Conservation (phyloP, 2,797 vertebrate genomes). For the Premnoplex brunnescens region DNA sequence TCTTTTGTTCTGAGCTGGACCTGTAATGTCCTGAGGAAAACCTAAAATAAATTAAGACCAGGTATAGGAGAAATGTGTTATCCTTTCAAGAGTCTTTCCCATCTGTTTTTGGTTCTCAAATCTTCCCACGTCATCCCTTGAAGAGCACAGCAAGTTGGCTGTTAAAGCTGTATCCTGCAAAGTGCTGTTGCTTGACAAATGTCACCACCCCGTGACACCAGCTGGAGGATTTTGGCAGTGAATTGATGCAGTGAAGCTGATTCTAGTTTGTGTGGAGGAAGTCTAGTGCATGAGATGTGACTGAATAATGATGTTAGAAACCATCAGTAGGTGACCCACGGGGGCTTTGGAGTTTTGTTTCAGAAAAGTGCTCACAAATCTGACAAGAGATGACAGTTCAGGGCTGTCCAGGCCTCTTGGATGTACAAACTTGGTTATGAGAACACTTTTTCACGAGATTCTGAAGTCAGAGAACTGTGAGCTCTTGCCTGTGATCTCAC, state of each 20-base stretch:
- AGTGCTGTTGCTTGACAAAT: not conserved
- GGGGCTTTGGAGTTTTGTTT: not conserved
- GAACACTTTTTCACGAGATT: not conserved
- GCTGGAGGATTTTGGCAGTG: not conserved
- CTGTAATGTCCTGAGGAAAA: not conserved
- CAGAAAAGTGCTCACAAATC: not conserved
- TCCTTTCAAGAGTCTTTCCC: not conserved
- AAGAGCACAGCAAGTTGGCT: not conserved
- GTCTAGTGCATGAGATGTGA: not conserved
- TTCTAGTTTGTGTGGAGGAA: not conserved
- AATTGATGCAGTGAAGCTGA: not conserved
- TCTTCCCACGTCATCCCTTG: not conserved
- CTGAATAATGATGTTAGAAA: not conserved
- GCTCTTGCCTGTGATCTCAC: not conserved
- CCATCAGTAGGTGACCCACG: not conserved
- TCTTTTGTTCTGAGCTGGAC: not conserved
- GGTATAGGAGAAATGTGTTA: not conserved
- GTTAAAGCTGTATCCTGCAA: not conserved
- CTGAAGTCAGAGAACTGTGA: not conserved
- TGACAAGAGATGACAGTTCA: not conserved
- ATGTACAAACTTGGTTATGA: not conserved
- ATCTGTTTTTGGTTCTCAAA: slow-evolving; percentile 39
- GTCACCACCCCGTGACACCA: not conserved
- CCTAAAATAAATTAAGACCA: not conserved
- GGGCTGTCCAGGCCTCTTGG: not conserved